Conservation (phyloP, 2,113 vertebrate species). For the Chlamydotis undulata region DNA sequence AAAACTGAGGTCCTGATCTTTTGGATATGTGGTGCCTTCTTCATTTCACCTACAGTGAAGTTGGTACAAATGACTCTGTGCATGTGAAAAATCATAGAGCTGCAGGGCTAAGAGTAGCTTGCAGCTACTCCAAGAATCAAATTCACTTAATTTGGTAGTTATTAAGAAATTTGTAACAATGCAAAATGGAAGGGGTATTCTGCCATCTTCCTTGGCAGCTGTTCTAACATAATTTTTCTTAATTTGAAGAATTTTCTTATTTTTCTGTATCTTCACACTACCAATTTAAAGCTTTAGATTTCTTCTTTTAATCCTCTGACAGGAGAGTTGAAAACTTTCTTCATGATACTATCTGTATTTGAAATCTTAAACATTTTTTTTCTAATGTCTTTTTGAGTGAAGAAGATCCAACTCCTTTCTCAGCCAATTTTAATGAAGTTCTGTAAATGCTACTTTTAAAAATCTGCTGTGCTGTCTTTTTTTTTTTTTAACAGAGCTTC, state of each 20-base stretch:
- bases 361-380: neutral
- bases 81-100: neutral
- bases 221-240: neutral
- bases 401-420: neutral
- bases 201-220: neutral
- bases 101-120: neutral
- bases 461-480: neutral
- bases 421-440: neutral
- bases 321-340: neutral
- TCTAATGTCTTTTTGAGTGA: neutral
- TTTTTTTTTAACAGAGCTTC: neutral
- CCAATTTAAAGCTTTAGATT: neutral
- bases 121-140: neutral
- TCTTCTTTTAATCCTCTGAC: neutral
- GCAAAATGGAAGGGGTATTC: neutral
- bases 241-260: neutral
- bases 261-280: neutral
- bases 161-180: neutral
- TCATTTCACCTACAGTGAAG: neutral
- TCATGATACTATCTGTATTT: neutral
- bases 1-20: neutral
- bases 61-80: neutral
- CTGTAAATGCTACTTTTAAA: neutral
- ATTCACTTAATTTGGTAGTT: neutral
- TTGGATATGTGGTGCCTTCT: fast-evolving